A percentile compares a stretch with the other conserved stretches of the same genome.
Conservation (phyloP, 2,113 vertebrate genomes). For the Notiomystis cincta region DNA sequence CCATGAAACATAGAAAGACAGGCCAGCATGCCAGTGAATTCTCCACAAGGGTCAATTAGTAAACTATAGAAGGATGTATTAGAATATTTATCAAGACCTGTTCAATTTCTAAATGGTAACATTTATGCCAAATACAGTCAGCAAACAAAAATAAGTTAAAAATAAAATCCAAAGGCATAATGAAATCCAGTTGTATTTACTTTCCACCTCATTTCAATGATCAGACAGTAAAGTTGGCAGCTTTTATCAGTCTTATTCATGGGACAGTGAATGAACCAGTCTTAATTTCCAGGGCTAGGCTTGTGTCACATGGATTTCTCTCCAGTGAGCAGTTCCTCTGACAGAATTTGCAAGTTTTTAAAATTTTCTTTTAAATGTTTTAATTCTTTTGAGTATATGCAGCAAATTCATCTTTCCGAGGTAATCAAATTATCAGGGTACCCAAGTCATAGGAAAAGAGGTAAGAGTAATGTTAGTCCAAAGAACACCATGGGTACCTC, state of each 20-base stretch:
- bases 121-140: background rate
- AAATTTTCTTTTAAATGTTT: background rate
- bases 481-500: background rate
- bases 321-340: background rate
- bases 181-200: conserved; percentile 26
- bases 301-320: background rate
- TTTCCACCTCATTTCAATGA: background rate
- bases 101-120: background rate
- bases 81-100: background rate
- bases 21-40: background rate
- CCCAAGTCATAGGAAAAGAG: background rate
- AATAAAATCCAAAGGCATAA: background rate
- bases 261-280: background rate
- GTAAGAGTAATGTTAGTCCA: background rate
- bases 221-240: background rate
- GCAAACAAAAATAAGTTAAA: conserved; percentile 19
- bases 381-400: background rate
- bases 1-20: background rate
- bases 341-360: background rate
- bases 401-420: background rate
- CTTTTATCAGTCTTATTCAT: background rate
- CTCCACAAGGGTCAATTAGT: background rate
- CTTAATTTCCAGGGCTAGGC: background rate
- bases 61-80: background rate
- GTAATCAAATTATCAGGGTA: background rate